phyloP scores from a whole-genome alignment of 2,888 invertebrate species.

The Caenorhabditis sinica region DNA sequence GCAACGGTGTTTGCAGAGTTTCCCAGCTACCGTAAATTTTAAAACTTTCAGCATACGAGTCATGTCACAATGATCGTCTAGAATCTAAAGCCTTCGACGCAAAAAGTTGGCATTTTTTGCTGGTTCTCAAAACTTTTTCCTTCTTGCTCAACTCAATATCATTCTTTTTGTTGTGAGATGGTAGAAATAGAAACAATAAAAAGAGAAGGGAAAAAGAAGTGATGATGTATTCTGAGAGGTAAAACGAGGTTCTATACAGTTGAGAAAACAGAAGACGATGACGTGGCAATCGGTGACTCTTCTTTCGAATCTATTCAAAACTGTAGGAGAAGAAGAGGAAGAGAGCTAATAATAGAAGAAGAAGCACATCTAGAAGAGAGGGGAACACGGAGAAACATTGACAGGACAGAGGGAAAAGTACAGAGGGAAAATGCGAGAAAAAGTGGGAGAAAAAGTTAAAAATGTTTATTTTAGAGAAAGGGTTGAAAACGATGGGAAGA shows the following conservation, averaged over 20 bases:
- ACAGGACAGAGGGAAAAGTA: constrained; percentile 37
- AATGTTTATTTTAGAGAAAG: constrained; percentile 55
- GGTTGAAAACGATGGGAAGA: constrained; percentile 27
- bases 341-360: constrained; percentile 49
- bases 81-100: too few species aligned
- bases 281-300: constrained; percentile 29
- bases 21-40: too few species aligned
- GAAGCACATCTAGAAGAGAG: constrained; percentile 4
- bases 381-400: constrained; percentile 8
- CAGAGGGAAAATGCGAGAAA: constrained; percentile 44
- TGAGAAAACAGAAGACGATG: constrained; percentile 7
- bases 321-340: constrained; percentile 16
- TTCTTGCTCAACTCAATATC: constrained; percentile 30
- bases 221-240: constrained; percentile 10
- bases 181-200: constrained; percentile 24
- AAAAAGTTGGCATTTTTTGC: neutral
- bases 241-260: constrained; percentile 29
- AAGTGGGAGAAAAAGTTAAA: constrained; percentile 48
- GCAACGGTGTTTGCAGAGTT: too few species aligned
- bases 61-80: too few species aligned
- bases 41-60: too few species aligned
- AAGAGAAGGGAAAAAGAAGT: constrained; percentile 6
- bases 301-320: constrained; percentile 22
- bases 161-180: constrained; percentile 24
- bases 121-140: constrained; percentile 22